Conservation (phyloP, 2,888 invertebrate genomes). For the Perizoma affinitatum region DNA sequence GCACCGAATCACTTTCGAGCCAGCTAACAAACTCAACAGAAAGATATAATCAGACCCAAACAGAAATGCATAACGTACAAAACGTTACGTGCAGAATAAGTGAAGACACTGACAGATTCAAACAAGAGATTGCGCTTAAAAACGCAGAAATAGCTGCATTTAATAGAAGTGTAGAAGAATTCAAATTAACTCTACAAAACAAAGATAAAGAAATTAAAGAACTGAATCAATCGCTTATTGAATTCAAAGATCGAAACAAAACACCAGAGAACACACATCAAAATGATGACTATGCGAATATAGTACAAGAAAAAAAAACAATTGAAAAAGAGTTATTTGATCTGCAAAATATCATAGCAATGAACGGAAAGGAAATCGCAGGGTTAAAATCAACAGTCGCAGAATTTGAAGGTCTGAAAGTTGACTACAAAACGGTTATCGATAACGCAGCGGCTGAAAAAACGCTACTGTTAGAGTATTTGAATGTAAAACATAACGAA, state of each 20-base stretch:
- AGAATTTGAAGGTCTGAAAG: constrained; percentile 53
- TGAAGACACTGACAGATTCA: constrained; percentile 53
- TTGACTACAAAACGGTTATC: constrained; percentile 58
- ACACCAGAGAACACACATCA: constrained; percentile 52
- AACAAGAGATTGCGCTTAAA: constrained; percentile 58
- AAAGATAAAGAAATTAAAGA: constrained; percentile 73
- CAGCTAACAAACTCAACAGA: constrained; percentile 36
- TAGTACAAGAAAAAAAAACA: constrained; percentile 60
- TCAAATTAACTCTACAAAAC: constrained; percentile 42
- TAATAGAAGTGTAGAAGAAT: constrained; percentile 46
- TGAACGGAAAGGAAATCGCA: constrained; percentile 54
- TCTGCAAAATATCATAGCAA: constrained; percentile 48
- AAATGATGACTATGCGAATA: constrained; percentile 60
- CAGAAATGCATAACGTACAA: constrained; percentile 57
- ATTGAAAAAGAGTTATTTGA: constrained; percentile 55
- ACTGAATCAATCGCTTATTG: constrained; percentile 63
- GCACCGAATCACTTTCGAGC: constrained; percentile 46
- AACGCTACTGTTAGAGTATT: constrained; percentile 87
- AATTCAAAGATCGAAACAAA: constrained; percentile 64
- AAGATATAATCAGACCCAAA: constrained; percentile 48
- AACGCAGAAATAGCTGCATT: constrained; percentile 56
- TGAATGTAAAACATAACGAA: constrained; percentile 93
- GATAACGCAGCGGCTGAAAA: constrained; percentile 80
- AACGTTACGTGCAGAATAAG: constrained; percentile 59
- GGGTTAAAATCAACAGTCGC: constrained; percentile 52